Evolutionary conservation across 2,888 invertebrate species (phyloP).

Genomic region (Periphyllus acericola): DNA sequence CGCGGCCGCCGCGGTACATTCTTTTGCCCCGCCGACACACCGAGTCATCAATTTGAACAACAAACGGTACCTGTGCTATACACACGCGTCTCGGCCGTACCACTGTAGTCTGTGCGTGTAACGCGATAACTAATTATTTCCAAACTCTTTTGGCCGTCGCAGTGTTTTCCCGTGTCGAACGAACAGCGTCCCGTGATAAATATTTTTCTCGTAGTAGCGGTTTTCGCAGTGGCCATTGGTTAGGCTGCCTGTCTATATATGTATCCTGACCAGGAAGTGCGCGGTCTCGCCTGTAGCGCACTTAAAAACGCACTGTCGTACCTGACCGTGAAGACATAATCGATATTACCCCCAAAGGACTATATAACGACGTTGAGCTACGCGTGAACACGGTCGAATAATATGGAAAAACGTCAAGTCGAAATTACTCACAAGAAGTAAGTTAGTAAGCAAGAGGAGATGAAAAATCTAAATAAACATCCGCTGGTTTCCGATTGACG

Average conservation of each 20-base stretch:
- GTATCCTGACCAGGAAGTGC: no score
- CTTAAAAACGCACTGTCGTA: neutral
- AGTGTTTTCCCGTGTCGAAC: neutral
- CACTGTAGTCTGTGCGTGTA: neutral
- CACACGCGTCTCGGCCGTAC: neutral
- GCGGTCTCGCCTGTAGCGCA: neutral
- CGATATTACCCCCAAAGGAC: no score
- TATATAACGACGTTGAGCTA: no score
- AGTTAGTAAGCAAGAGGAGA: no score
- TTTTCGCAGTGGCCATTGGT: neutral
- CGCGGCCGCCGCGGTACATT: no score
- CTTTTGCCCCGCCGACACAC: neutral
- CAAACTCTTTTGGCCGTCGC: neutral
- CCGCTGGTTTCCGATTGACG: no score
- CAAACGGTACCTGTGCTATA: neutral
- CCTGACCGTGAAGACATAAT: no score
- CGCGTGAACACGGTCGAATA: no score
- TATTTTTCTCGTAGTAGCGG: neutral
- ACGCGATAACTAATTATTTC: neutral
- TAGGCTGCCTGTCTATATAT: no score
- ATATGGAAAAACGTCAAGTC: no score
- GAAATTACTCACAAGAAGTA: no score
- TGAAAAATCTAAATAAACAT: no score
- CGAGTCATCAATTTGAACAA: neutral
- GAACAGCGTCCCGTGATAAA: neutral